Evolutionary conservation across 2,797 vertebrate species (phyloP), one percentile per base, ranked within the genome.

Genomic region (Hybognathus amarus): DNA sequence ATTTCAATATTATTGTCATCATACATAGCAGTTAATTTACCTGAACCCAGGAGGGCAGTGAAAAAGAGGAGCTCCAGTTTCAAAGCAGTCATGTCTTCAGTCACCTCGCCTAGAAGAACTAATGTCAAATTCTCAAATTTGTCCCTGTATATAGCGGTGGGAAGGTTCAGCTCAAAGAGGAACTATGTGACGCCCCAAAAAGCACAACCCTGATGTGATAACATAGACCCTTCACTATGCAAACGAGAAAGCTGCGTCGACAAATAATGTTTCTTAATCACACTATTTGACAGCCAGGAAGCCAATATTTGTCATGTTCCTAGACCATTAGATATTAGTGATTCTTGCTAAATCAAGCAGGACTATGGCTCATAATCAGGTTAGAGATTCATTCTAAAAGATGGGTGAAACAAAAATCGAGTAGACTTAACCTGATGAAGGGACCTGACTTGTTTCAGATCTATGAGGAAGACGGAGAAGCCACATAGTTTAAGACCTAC

Each of bases 21-120:
- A 8, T 40, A 79, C 36, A 8, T 40, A 79, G 36, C 6, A 27
- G 18, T 42, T 67, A 0, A 67, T 64, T 50, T 76, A 88, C 87
- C 85, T 64, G 59, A 78, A 66, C 71, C 67, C 22, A 88, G 36
- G 54, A 86, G 83, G 6, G 61, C 33, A n/a, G 85, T 75, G 67
- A 83, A 77, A 20, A 85, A 7, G 12, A 83, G 27, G 40, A 86
- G 27, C 40, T 36, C 36, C 33, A 86, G 75, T 52, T 36, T 85
- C 24, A 70, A 40, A 27, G 80, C 61, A 36, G 61, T 67, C 85
- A 88, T 88, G 71, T 78, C 77, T 50, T 52, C 24, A 12, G 27
- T 50, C 18, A 18, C 27, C 5, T 54, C 10, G 1, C 9, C 45
- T 54, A 27, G 17, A 50, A 52, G 45, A 42, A 22, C 47, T 2